Percentiles rank a stretch among this genome's conserved stretches.
These are phyloP conservation scores for Sphenopsis melanotis DNA, from an alignment of 2,797 vertebrate species.

Conservation along the genomic window DNA sequence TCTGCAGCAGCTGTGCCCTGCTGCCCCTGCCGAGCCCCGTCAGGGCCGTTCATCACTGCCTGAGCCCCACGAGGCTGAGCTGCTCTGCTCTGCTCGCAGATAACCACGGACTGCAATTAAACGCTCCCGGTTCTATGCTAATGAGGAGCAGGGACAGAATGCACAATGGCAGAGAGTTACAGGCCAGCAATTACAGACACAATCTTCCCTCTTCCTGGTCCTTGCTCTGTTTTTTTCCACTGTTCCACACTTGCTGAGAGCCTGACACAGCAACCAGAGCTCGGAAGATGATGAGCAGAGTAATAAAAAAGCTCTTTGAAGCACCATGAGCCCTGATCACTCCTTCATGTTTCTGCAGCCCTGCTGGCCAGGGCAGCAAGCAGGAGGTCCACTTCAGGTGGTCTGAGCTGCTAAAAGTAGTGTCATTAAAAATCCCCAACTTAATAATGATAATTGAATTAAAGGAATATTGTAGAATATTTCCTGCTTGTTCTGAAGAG, in stretches of 20 bases:
- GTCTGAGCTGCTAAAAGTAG: neutral
- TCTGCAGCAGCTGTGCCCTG: neutral
- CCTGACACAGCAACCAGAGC: neutral
- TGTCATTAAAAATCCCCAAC: neutral
- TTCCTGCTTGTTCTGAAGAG: neutral
- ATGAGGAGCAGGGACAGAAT: neutral
- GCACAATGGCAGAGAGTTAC: neutral
- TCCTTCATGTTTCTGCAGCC: neutral
- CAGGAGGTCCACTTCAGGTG: neutral
- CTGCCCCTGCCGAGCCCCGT: neutral
- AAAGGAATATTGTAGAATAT: neutral
- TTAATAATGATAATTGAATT: neutral
- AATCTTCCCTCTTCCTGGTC: neutral
- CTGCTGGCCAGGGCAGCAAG: neutral
- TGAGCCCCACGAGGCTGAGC: neutral
- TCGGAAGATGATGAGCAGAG: neutral
- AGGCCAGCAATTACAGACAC: neutral
- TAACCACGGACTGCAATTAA: neutral
- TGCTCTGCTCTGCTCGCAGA: neutral
- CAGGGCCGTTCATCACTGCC: neutral
- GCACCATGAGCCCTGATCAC: neutral
- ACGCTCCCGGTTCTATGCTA: neutral
- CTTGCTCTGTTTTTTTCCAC: neutral
- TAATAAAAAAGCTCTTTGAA: neutral
- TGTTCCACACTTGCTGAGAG: neutral